Conservation (phyloP, 2,888 invertebrate genomes). For the Amorpha juglandis region DNA sequence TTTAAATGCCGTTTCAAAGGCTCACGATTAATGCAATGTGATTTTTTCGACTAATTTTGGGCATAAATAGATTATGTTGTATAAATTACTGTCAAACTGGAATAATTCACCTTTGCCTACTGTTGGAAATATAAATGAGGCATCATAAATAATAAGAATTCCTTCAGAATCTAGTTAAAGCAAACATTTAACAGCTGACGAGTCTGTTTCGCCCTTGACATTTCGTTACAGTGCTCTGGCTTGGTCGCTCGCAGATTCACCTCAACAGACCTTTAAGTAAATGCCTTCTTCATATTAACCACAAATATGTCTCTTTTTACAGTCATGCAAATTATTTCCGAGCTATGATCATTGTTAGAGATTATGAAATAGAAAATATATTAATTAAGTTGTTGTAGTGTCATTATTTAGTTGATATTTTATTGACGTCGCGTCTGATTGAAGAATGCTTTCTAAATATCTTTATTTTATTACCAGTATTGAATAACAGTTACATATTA, state of each 20-base stretch:
- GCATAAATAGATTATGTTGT: background rate
- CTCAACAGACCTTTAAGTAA: constrained; percentile 51
- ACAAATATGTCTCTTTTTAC: constrained; percentile 16
- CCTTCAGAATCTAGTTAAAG: constrained; percentile 36
- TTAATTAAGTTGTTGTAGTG: background rate
- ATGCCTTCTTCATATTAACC: constrained; percentile 35
- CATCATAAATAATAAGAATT: constrained; percentile 35
- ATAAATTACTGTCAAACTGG: constrained; percentile 7
- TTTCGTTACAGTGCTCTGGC: constrained; percentile 60
- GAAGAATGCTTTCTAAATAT: constrained; percentile 17
- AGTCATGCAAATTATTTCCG: constrained; percentile 6
- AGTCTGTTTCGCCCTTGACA: constrained; percentile 65
- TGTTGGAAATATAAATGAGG: constrained; percentile 5
- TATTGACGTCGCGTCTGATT: background rate
- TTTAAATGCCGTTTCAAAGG: background rate
- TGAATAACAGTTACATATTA: background rate
- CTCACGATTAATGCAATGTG: background rate
- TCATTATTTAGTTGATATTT: constrained; percentile 11
- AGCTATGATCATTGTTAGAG: background rate
- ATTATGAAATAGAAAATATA: background rate
- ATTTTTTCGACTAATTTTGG: background rate
- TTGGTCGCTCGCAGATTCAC: constrained; percentile 28
- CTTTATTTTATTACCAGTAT: background rate
- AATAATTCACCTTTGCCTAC: constrained; percentile 19
- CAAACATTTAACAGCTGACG: constrained; percentile 31